A percentile compares a stretch with the other conserved stretches of the same genome.
phyloP scores from a whole-genome alignment of 2,888 invertebrate genomes.

The Acanthosepion lycidas region DNA sequence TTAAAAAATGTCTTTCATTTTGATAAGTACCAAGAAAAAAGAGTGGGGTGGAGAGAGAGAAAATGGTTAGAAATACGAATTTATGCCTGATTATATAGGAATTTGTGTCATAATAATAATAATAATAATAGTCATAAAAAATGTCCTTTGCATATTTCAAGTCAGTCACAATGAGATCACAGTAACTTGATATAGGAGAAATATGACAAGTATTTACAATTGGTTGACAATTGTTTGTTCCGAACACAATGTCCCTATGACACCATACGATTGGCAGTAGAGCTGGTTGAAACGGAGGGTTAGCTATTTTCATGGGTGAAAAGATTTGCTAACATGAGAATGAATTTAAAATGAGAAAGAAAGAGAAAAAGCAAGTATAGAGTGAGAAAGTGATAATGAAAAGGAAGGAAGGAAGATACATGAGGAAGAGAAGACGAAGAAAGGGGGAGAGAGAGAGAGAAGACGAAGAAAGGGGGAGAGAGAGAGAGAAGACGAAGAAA shows the following conservation, averaged over 20 bases:
- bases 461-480: neutral
- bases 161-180: neutral
- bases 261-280: no score
- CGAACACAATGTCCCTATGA: neutral
- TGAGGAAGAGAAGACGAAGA: neutral
- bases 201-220: neutral
- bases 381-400: neutral
- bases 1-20: no score
- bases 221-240: neutral
- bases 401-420: neutral
- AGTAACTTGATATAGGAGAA: neutral
- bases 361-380: neutral
- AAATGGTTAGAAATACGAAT: neutral
- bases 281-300: no score
- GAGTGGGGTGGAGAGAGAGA: neutral
- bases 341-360: neutral
- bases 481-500: neutral
- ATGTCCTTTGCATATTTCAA: neutral
- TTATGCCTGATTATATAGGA: neutral
- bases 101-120: neutral
- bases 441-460: neutral
- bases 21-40: neutral
- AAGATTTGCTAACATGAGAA: neutral
- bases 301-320: neutral
- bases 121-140: neutral